Conservation (phyloP, 2,888 invertebrate species). For the Drosophila eohydei region DNA sequence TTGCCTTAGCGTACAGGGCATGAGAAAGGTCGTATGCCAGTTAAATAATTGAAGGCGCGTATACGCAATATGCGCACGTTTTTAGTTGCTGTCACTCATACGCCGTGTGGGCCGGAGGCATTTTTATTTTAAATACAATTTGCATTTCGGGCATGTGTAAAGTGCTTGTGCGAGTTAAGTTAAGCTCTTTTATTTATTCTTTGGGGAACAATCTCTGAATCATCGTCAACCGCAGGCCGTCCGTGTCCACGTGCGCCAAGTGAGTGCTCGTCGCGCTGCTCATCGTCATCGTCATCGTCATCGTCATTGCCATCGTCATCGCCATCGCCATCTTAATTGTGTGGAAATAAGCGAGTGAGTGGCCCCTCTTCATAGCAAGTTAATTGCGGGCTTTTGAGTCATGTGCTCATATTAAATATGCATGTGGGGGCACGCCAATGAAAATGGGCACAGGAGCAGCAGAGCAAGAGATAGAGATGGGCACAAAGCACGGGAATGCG, state of each 20-base stretch:
- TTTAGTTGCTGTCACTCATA: conserved; percentile 54
- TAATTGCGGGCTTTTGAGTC: conserved; percentile 68
- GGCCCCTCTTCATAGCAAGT: conserved; percentile 64
- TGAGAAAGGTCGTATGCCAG: conserved; percentile 21
- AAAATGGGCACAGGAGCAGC: conserved; percentile 17
- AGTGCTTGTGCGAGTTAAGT: conserved; percentile 18
- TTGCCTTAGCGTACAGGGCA: not conserved
- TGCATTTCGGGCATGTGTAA: conserved; percentile 42
- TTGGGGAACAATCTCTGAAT: conserved; percentile 67
- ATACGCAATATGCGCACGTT: conserved; percentile 43
- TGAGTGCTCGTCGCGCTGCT: not conserved
- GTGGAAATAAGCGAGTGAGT: conserved; percentile 65
- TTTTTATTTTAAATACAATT: conserved; percentile 46
- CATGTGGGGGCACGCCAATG: conserved; percentile 51
- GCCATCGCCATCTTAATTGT: conserved; percentile 52
- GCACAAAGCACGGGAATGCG: not conserved
- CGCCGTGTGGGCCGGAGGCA: conserved; percentile 31
- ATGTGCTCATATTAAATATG: conserved; percentile 65
- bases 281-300: conserved; percentile 8
- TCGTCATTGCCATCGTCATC: conserved; percentile 12
- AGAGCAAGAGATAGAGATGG: not conserved
- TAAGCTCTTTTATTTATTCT: conserved; percentile 50
- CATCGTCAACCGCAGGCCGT: conserved; percentile 33
- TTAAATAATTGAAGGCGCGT: conserved; percentile 60
- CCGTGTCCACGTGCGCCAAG: conserved; percentile 3